Conservation (phyloP, 2,888 invertebrate species). For the Thereva nobilitata region DNA sequence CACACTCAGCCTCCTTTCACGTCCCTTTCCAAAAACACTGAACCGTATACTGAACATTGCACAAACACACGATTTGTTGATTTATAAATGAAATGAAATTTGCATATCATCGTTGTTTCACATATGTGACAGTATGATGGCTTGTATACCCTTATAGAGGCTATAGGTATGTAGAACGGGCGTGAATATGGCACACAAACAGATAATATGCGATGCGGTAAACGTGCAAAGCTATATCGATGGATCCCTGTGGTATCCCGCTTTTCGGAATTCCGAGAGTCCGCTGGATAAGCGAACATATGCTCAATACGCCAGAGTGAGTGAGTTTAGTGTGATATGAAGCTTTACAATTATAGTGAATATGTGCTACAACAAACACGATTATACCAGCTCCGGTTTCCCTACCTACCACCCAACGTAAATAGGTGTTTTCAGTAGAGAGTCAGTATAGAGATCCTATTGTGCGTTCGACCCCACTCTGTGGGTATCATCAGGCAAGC, state of each 20-base stretch:
- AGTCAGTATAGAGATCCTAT: no score
- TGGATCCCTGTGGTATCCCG: constrained; percentile 34
- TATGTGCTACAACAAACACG: constrained; percentile 25
- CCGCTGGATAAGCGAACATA: constrained; percentile 16
- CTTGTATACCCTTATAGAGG: constrained; percentile 13
- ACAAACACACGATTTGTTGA: constrained; percentile 31
- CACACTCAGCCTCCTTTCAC: neutral
- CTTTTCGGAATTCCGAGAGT: constrained; percentile 7
- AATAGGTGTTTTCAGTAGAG: no score
- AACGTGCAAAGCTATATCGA: constrained; percentile 28
- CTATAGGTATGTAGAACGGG: constrained; percentile 15
- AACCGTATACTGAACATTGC: constrained; percentile 2
- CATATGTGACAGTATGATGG: constrained; percentile 33
- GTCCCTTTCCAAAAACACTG: neutral
- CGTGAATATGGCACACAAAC: constrained; percentile 25
- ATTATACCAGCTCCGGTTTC: constrained; percentile 14
- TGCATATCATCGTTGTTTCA: constrained; percentile 38
- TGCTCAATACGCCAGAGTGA: constrained; percentile 22
- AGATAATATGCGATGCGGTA: constrained; percentile 33
- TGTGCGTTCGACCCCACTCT: no score
- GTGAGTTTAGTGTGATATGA: constrained; percentile 20
- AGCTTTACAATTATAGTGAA: constrained; percentile 31
- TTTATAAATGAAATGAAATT: constrained; percentile 38
- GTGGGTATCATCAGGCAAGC: constrained; percentile 8
- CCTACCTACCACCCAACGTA: neutral